These are phyloP conservation scores for Pseudococcus jackbeardsleyi DNA, from an alignment of 2,888 invertebrate species.

Conservation along the genomic window DNA sequence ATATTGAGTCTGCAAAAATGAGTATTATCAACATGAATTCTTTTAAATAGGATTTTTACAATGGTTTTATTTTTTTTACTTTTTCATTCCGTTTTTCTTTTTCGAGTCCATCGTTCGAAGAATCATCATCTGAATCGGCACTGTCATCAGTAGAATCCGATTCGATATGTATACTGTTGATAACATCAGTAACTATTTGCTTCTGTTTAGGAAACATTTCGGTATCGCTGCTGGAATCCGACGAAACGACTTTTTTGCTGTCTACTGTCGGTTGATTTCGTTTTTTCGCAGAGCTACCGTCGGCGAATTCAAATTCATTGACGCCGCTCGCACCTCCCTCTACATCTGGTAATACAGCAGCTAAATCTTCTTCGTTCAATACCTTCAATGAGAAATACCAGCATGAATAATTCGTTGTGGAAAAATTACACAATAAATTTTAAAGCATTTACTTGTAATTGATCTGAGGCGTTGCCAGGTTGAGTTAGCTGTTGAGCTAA, in stretches of 20 bases:
- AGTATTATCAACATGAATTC: background rate
- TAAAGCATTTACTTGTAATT: constrained; percentile 64
- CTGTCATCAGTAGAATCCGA: constrained; percentile 65
- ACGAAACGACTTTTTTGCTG: constrained; percentile 5
- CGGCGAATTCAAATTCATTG: background rate
- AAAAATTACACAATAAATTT: background rate
- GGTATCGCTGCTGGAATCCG: constrained; percentile 76
- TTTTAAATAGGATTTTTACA: background rate
- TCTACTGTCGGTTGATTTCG: background rate
- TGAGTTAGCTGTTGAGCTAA: constrained; percentile 56
- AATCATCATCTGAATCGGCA: constrained; percentile 70
- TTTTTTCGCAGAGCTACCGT: background rate
- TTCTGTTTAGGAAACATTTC: constrained; percentile 76
- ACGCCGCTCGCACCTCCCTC: constrained; percentile 70
- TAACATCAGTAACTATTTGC: constrained; percentile 80
- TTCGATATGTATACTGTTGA: constrained; percentile 71
- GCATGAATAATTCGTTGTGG: background rate
- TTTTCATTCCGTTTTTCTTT: constrained; percentile 61
- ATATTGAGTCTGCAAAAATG: constrained; percentile 72
- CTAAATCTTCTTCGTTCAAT: constrained; percentile 84
- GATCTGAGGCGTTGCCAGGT: constrained; percentile 61
- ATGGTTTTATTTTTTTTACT: background rate
- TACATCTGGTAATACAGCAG: constrained; percentile 81
- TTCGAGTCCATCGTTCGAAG: constrained; percentile 63
- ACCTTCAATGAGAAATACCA: constrained; percentile 71